Evolutionary conservation across 1,140 invertebrate genomes (phyloP), one percentile per base, ranked within the genome.

Genomic region (Varroa destructor): DNA sequence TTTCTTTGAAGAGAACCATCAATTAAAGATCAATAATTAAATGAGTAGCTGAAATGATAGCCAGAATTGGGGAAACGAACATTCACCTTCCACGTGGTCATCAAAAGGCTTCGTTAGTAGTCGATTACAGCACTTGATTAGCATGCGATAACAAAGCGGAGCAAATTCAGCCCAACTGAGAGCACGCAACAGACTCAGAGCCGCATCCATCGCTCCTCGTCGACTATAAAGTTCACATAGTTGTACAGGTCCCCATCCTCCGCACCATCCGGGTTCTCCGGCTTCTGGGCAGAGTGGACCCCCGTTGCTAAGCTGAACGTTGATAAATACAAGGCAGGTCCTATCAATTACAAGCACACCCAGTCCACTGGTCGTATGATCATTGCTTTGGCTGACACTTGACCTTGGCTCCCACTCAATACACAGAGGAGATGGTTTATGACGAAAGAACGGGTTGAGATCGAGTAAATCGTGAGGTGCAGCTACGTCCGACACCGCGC

Each of bases 391-490:
- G 2, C 36, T 12, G 10, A 10, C 40, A 40, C 12, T 4, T 12
- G 14, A 5, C 61, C 4, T 40, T 37, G 61, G 61, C 36, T 67
- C 61, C 61, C 61, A 67, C 36, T 67, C 61, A 46, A 67, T 40
- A 8, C 61, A 67, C 37, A 67, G 40, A 25, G n/a, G 46, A 67
- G 61, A 67, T n/a, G 61, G 61, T 40, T 67, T 67, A 46, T 67
- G 61, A 40, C 61, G 61, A 8, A 67, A 67, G 61, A 67, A 67
- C 1, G 61, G 61, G 40, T 67, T 67, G 61, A 67, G 61, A 67
- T 67, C 61, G 40, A 67, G 37, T 14, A 67, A 40, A 14, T 40
- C 46, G 61, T 67, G 61, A 1, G 61, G 12, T 43, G 46, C 40
- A 2, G 61, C 40, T 67, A 40, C 40, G 8, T 67, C 61, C 40